Evolutionary conservation across 2,113 vertebrate species (phyloP).

Genomic region (Saiga tatarica): DNA sequence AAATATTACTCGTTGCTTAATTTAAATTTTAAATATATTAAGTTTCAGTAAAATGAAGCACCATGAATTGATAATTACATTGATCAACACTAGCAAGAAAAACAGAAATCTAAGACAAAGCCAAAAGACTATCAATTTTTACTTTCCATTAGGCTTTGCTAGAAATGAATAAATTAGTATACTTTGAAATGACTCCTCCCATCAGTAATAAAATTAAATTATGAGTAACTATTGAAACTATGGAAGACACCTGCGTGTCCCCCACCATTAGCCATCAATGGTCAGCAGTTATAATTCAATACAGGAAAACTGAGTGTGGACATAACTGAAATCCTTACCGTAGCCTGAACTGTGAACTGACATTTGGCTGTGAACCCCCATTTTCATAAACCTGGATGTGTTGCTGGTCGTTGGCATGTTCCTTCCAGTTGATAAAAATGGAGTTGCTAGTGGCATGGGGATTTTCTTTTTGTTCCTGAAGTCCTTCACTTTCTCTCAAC

Average conservation of each 20-base stretch:
- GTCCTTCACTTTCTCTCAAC: slow-evolving; percentile 84
- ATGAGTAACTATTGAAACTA: slow-evolving; percentile 62
- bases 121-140: slow-evolving; percentile 59
- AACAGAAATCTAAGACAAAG: slow-evolving; percentile 63
- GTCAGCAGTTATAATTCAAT: slow-evolving; percentile 73
- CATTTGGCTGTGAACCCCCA: slow-evolving; percentile 89
- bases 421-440: slow-evolving; percentile 90
- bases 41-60: slow-evolving; percentile 41
- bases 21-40: slow-evolving; percentile 49
- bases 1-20: neutral
- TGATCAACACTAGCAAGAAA: slow-evolving; percentile 51
- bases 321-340: slow-evolving; percentile 86
- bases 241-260: slow-evolving; percentile 62
- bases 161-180: slow-evolving; percentile 54
- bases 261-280: slow-evolving; percentile 70
- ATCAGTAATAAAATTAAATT: slow-evolving; percentile 62
- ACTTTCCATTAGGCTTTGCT: slow-evolving; percentile 60
- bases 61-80: slow-evolving; percentile 56
- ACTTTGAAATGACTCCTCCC: slow-evolving; percentile 64
- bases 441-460: slow-evolving; percentile 80
- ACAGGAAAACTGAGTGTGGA: slow-evolving; percentile 75
- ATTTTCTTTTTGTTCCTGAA: slow-evolving; percentile 83
- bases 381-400: slow-evolving; percentile 91
- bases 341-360: slow-evolving; percentile 90
- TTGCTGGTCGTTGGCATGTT: slow-evolving; percentile 87